phyloP scores from a whole-genome alignment of 2,888 invertebrate species.

The Rhodophaea formosa region DNA sequence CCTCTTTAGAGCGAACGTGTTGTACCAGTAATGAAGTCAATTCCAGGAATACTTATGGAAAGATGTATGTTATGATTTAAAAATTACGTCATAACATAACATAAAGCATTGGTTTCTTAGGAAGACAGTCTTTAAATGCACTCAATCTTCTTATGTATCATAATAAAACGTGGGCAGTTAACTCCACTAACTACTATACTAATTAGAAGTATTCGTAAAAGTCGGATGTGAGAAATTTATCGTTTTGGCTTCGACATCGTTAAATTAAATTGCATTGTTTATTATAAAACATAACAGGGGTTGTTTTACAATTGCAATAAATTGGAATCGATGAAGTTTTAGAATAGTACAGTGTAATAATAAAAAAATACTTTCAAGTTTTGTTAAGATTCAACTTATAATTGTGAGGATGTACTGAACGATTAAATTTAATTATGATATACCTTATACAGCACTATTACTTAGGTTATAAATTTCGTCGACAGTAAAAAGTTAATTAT shows the following conservation, averaged over 20 bases:
- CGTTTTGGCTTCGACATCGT: slow-evolving; percentile 1
- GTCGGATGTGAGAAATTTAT: background rate
- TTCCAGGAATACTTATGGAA: slow-evolving; percentile 15
- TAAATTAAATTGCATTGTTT: background rate
- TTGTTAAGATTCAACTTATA: too few species aligned
- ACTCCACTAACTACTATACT: slow-evolving; percentile 8
- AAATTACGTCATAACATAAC: slow-evolving; percentile 23
- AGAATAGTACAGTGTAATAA: too few species aligned
- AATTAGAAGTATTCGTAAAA: slow-evolving; percentile 1
- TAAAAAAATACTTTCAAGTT: too few species aligned
- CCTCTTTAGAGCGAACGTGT: background rate
- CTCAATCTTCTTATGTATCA: slow-evolving; percentile 17
- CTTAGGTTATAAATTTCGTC: too few species aligned
- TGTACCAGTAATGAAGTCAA: slow-evolving; percentile 17
- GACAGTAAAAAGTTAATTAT: too few species aligned
- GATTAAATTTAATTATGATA: too few species aligned
- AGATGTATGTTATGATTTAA: slow-evolving; percentile 1
- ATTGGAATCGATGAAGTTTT: background rate
- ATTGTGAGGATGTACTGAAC: too few species aligned
- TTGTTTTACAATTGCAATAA: background rate
- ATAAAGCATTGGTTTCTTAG: slow-evolving; percentile 15
- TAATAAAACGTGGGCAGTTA: slow-evolving; percentile 17
- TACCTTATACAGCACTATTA: too few species aligned
- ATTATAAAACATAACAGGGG: background rate
- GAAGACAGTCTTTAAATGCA: slow-evolving; percentile 13